Evolutionary conservation across 2,113 vertebrate species (phyloP).

Genomic region (Heterotilapia buettikoferi): DNA sequence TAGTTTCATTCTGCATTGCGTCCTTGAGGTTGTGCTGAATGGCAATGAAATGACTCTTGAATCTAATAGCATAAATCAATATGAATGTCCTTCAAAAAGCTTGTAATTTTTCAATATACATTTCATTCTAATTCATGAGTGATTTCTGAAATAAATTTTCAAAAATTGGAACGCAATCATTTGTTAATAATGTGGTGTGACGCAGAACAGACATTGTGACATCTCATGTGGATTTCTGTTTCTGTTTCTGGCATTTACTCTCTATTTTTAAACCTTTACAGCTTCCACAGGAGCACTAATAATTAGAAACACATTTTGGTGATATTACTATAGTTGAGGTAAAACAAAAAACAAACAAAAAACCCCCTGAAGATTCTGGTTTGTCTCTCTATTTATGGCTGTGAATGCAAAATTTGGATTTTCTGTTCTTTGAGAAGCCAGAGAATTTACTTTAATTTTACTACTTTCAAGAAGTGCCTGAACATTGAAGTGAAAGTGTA

Average conservation of each 20-base stretch:
- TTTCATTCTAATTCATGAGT: background rate
- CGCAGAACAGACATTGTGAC: background rate
- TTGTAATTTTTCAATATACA: background rate
- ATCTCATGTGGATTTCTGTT: background rate
- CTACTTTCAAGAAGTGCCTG: background rate
- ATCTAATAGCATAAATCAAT: background rate
- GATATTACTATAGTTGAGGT: background rate
- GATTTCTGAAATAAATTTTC: background rate
- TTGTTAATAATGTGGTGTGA: background rate
- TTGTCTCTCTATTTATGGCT: rapidly evolving
- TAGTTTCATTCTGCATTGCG: background rate
- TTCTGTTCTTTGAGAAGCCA: background rate
- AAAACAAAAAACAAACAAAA: background rate
- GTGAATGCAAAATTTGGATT: background rate
- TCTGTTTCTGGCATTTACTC: background rate
- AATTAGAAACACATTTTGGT: background rate
- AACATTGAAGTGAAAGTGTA: background rate
- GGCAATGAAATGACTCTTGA: background rate
- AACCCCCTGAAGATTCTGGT: rapidly evolving
- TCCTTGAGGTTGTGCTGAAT: background rate
- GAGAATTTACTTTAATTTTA: background rate
- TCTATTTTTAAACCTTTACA: background rate
- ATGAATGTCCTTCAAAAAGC: background rate
- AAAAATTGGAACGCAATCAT: background rate
- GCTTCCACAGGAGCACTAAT: background rate